Base-by-base conservation (phyloP, 2,888 invertebrate genomes). In the Drosophila imparisetae region DNA sequence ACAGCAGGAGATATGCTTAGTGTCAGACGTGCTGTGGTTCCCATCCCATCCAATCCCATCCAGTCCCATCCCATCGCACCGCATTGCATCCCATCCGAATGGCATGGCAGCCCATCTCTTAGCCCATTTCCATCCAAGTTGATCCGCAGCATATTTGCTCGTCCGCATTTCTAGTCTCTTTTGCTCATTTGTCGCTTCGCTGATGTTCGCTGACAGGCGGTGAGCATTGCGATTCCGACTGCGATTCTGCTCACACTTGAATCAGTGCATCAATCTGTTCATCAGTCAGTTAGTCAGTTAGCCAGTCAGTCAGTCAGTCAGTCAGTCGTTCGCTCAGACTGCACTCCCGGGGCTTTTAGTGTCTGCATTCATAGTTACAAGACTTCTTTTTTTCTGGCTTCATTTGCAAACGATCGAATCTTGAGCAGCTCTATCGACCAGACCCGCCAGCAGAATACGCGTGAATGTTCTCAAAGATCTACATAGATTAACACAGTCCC, bases 161-260 rank as follows among this genome's bases (percentile, higher is more conserved):
- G 77, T 78, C 79, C 77, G 71, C 75, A 78, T 78, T 78, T 78
- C 78, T 75, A 58, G 71, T 72, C 66, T 72, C 67, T 72, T 77
- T 75, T 85, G 83, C 86, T 83, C 86, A 85, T 85, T 85, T 85
- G 85, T 85, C 88, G 85, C 88, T 85, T 81, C 81, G 81, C 75
- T 85, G 84, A 75, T 78, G 78, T 64, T 83, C 71, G 81, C 76
- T 74, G 76, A 64, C 80, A 80, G 78, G 58, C 80, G 64, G 59
- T 67, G 62, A 66, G 62, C 66, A 77, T 68, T 75, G 65, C 66
- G 70, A 75, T 76, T 49, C 36, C 53, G 71, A 59, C 53, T 63
- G 57, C 50, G 74, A 71, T 69, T 83, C 61, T 66, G 77, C 74
- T 75, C 75, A 73, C 86, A 79, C 86, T 80, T 68, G 73, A 78